A percentile compares a stretch with the other conserved stretches of the same genome.
phyloP scores from a whole-genome alignment of 2,888 invertebrate genomes.

The Eumerus sabulonum region DNA sequence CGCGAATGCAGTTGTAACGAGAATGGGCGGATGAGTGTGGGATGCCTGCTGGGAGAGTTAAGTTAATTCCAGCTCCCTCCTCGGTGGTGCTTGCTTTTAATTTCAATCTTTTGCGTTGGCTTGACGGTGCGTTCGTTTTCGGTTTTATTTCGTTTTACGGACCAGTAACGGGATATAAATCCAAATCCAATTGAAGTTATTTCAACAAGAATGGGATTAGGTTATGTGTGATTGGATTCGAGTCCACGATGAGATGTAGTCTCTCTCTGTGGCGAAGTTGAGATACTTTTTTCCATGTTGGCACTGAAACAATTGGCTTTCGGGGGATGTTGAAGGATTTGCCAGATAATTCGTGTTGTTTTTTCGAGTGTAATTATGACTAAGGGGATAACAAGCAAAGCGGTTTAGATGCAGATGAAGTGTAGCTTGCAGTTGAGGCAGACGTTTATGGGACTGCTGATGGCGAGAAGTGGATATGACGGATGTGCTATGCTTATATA shows the following conservation, averaged over 20 bases:
- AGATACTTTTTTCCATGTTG: constrained; percentile 35
- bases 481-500: no score
- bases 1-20: not conserved
- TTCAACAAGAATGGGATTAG: constrained; percentile 63
- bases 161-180: constrained; percentile 64
- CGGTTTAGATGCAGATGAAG: not conserved
- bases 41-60: constrained; percentile 9
- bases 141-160: constrained; percentile 31
- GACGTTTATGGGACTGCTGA: no score
- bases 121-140: not conserved
- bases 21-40: constrained; percentile 3
- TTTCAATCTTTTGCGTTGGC: constrained; percentile 41
- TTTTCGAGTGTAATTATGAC: constrained; percentile 39
- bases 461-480: no score
- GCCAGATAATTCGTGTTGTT: constrained; percentile 29
- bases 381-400: constrained; percentile 42
- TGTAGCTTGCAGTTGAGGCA: no score
- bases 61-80: constrained; percentile 56
- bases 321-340: constrained; percentile 48
- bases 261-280: constrained; percentile 14
- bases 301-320: constrained; percentile 51
- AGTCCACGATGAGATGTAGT: constrained; percentile 33
- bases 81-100: constrained; percentile 37
- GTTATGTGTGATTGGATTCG: constrained; percentile 66
- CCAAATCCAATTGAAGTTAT: constrained; percentile 64